phyloP scores from a whole-genome alignment of 1,140 invertebrate species.

The Teleopsis dalmanni region DNA sequence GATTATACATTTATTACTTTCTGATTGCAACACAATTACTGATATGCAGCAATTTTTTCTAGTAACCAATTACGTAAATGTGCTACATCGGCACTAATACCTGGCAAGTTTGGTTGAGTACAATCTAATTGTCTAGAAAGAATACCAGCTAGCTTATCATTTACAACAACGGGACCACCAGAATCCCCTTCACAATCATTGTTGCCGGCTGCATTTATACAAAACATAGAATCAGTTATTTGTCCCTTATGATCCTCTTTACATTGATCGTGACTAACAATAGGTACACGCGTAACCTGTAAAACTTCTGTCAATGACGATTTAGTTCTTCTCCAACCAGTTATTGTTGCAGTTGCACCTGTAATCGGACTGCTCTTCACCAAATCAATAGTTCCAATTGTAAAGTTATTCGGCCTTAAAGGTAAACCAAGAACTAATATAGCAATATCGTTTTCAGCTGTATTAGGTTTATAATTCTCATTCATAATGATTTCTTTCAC shows the following conservation, averaged over 20 bases:
- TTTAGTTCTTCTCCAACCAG: conserved; percentile 42
- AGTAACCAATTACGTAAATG: conserved; percentile 6
- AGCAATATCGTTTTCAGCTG: conserved; percentile 34
- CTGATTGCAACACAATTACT: too few species aligned
- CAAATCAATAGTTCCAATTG: conserved; percentile 21
- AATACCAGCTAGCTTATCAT: conserved; percentile 44
- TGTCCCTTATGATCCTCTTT: conserved; percentile 17
- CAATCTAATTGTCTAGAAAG: conserved; percentile 34
- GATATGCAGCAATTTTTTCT: background rate
- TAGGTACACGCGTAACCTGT: conserved; percentile 21
- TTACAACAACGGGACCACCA: conserved; percentile 12
- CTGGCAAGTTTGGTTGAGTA: conserved; percentile 43
- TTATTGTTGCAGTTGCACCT: conserved; percentile 31
- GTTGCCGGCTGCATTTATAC: conserved; percentile 2
- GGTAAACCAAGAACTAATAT: conserved; percentile 21
- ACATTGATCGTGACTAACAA: conserved; percentile 25
- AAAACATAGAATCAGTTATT: conserved; percentile 34
- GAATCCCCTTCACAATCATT: conserved; percentile 13
- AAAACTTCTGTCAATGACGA: conserved; percentile 9
- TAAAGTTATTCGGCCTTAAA: conserved; percentile 28
- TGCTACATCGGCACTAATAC: conserved; percentile 31
- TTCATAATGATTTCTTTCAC: conserved; percentile 34
- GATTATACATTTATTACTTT: too few species aligned
- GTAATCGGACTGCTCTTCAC: conserved; percentile 18
- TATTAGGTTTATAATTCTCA: conserved; percentile 24